Evolutionary conservation across 1,140 invertebrate species (phyloP), one percentile per base, ranked within the genome.

Genomic region (Heliconius hermathena): DNA sequence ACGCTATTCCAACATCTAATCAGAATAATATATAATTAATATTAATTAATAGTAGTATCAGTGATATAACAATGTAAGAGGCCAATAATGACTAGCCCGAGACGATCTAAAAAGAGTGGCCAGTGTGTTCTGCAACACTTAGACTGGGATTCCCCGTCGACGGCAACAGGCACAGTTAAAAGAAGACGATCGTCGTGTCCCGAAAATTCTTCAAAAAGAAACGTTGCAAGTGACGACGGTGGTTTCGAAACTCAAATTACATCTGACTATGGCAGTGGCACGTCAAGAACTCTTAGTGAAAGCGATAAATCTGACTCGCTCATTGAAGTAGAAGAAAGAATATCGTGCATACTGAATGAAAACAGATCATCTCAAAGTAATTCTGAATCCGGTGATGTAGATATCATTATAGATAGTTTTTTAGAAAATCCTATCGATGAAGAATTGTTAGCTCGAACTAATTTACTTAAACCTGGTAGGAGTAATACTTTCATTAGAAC

Each of bases 141-240:
- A 79, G 96, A 97, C 79, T 97, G 96, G 96, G 96, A 97, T 85
- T 96, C 96, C 9, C 96, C 96, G n/a, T 96, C 96, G n/a, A 88
- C 95, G 2, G 95, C 95, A 81, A 97, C 96, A 3, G 96, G 96
- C 9, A 97, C 96, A 0, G 96, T 97, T 1, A 96, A 96, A 84
- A 92, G 96, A 80, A 91, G 96, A 72, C 41, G 76, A 57, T 93
- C 93, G 20, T 96, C 96, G n/a, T 95, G 92, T 80, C 92, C 93
- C 38, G 90, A 93, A 80, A 89, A 86, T 77, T 83, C 91, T 2
- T 80, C 85, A 16, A 90, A 87, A 74, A 80, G 80, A 22, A 80
- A 76, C 13, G 29, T 78, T 52, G 82, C 78, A 76, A 82, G 75
- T 36, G 84, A 89, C 9, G 88, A 90, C 20, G 85, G 85, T 4